Evolutionary conservation across 2,888 invertebrate genomes (phyloP), one percentile per base, ranked within the genome.

Genomic region (Diplazon laetatorius): DNA sequence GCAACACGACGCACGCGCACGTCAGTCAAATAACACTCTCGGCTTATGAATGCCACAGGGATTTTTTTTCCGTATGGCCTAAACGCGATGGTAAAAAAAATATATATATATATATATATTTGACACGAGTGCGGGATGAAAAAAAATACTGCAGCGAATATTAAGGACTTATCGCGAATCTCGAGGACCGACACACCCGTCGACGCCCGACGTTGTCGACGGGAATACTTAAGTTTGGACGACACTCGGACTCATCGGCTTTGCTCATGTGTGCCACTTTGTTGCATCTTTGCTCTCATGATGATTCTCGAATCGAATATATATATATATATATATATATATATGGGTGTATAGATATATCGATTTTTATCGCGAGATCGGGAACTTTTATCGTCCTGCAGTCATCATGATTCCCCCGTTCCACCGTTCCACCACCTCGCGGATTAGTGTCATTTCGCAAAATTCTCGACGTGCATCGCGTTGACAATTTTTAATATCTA

Each of bases 401-500:
- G 68, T 48, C 57, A 50, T 57, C 46, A 57, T 50, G 73, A 63
- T 35, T 63, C 60, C n/a, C n/a, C n/a, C n/a, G n/a, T n/a, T n/a
- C n/a, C n/a, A n/a, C n/a, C 39, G 50, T 30, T 20, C 42, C 25
- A 35, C 42, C 5, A 48, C 46, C 55, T 14, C 30, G 62, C 37
- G 57, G 77, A 78, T 78, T 78, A 78, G 59, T 57, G 77, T 78
- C 77, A 68, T 77, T 68, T 35, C 46, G 62, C 30, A 48, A 72
- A 68, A 68, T 68, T 59, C 68, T 50, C 42, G 48, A 48, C 57
- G 16, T 25, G 39, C 42, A 42, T 25, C 70, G 35, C 52, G 14
- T 35, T 30, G 44, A 68, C 35, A 68, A 46, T 48, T 20, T 72
- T 68, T 39, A 44, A 9, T 44, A 44, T 60, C 39, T 55, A 22